A percentile compares a stretch with the other conserved stretches of the same genome.
phyloP scores from a whole-genome alignment of 37 sponge, comb jelly and placozoan species.

The Axinella damicornis region DNA sequence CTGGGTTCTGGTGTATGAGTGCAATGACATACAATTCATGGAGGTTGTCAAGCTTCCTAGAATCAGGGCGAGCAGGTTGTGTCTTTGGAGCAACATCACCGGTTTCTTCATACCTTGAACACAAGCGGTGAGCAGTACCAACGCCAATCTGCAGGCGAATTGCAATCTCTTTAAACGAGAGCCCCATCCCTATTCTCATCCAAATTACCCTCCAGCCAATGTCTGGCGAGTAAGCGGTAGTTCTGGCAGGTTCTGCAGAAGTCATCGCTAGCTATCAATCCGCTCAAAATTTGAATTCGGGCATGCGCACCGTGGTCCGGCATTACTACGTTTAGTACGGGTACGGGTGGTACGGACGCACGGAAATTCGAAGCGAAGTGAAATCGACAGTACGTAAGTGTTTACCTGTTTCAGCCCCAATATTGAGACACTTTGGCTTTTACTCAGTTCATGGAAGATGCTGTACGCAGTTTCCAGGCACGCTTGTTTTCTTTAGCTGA shows the following conservation, averaged over 20 bases:
- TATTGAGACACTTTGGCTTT: too few species aligned
- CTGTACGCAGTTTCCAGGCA: too few species aligned
- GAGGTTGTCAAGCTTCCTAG: constrained; percentile 30
- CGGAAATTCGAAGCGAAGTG: too few species aligned
- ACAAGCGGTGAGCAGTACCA: constrained; percentile 54
- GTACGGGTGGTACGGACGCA: too few species aligned
- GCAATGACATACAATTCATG: constrained; percentile 53
- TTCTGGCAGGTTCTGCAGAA: constrained; percentile 35
- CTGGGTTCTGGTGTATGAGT: constrained; percentile 53
- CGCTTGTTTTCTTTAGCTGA: too few species aligned
- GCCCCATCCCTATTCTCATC: constrained; percentile 35
- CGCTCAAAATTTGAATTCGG: background rate
- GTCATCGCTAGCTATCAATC: background rate
- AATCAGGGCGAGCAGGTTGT: background rate
- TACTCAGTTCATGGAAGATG: too few species aligned
- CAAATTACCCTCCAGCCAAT: constrained; percentile 63
- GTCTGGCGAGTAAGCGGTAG: constrained; percentile 26
- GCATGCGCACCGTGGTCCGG: too few species aligned
- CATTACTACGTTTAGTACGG: too few species aligned
- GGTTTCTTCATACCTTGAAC: background rate
- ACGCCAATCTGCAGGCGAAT: constrained; percentile 29
- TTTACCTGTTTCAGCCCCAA: too few species aligned
- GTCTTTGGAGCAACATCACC: background rate
- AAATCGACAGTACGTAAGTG: too few species aligned
- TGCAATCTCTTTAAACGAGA: constrained; percentile 18